Base-by-base conservation (phyloP, 2,888 invertebrate species). In the Nomada fucata region DNA sequence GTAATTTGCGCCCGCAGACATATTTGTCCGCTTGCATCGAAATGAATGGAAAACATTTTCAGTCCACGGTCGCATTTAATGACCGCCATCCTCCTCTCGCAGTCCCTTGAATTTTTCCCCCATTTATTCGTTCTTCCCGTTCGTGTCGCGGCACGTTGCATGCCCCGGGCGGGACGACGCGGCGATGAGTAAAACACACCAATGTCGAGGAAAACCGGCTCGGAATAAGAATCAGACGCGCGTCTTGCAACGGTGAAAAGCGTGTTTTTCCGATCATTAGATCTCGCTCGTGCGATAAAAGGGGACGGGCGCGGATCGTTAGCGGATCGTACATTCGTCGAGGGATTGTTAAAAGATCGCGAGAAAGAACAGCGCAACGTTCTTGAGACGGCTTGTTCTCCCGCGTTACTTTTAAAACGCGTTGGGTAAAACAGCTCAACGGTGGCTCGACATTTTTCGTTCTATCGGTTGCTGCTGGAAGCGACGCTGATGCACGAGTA, bases 261-360 rank as follows among this genome's bases (percentile, higher is more conserved):
- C 69, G 70, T 79, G 80, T 83, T 88, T 86, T 88, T 88, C 84
- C 83, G 60, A 81, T 86, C 87, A 86, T 87, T 88, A 86, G 79
- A 71, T 73, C 26, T 36, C 76, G 52, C 18, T 60, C 44, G 47
- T 42, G 61, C 68, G 76, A 52, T 75, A 75, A 65, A 71, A 76
- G 44, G 18, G 18, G 9, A 15, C 50, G 42, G 29, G 50, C 50
- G 36, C 47, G 1, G 60, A 70, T 67, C 67, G 53, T 67, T 67
- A 67, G 36, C 67, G 10, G 52, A 18, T 26, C 57, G 23, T 10
- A 10, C 55, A 13, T 55, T 29, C 26, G 26, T 29, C 60, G 29
- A 18, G 10, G 36, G 53, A 53, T 9, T 7, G 53, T 36, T 53
- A 53, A 67, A 36, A 36, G 67, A 53, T 65, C 65, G 52, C 52